Percentiles rank a stretch among this genome's conserved stretches.
phyloP scores from a whole-genome alignment of 2,888 invertebrate species.

The Heteromyza rotundicornis region DNA sequence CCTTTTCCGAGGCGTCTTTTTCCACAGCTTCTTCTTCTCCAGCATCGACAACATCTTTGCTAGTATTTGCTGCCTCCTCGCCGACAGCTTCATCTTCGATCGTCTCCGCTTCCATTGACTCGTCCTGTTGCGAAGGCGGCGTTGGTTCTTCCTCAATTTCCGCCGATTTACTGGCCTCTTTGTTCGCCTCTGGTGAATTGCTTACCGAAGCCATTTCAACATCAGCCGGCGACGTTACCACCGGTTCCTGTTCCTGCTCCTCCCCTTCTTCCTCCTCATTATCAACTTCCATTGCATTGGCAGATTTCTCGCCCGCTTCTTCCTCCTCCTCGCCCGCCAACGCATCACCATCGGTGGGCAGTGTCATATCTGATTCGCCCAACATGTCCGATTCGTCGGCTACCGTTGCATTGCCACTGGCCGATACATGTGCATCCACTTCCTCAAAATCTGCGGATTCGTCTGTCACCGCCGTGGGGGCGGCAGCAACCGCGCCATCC shows the following conservation, averaged over 20 bases:
- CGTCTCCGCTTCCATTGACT: constrained; percentile 27
- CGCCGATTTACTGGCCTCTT: not conserved
- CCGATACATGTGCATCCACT: constrained; percentile 41
- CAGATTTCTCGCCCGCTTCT: constrained; percentile 23
- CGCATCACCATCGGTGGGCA: constrained; percentile 35
- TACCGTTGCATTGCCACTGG: constrained; percentile 38
- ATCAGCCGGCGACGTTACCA: constrained; percentile 17
- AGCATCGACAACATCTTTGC: constrained; percentile 29
- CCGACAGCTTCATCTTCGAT: not conserved
- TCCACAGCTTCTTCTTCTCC: constrained; percentile 4
- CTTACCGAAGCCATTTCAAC: constrained; percentile 24
- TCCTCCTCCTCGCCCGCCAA: constrained; percentile 29
- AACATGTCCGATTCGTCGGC: constrained; percentile 48
- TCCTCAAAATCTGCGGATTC: constrained; percentile 38
- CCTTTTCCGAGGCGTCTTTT: constrained; percentile 26
- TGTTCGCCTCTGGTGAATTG: constrained; percentile 9
- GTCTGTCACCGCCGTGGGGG: constrained; percentile 19
- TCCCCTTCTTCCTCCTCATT: constrained; percentile 34
- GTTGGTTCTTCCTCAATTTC: not conserved
- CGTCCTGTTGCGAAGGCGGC: no score
- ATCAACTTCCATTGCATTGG: constrained; percentile 38
- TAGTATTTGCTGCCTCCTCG: constrained; percentile 24
- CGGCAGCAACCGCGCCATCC: no score
- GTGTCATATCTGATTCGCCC: constrained; percentile 49
- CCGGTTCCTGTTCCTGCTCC: constrained; percentile 36